Conservation (phyloP, 2,888 invertebrate genomes). For the Lycophotia porphyrea region DNA sequence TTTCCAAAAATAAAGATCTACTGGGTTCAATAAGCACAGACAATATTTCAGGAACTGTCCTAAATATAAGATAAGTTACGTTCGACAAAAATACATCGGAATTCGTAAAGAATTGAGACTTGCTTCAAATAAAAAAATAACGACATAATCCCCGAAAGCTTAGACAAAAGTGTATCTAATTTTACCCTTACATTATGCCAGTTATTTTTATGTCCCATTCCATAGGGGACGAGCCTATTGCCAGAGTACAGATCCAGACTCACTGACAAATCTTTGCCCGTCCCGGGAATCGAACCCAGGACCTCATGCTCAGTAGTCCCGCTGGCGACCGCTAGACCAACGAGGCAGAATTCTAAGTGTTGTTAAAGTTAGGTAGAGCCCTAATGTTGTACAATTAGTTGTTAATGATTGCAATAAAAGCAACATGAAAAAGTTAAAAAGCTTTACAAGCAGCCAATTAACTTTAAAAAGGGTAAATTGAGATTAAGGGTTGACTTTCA, state of each 20-base stretch:
- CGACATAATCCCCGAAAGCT: not conserved
- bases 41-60: not conserved
- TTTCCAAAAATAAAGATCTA: not conserved
- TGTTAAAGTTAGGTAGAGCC: not conserved
- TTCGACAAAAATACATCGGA: not conserved
- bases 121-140: not conserved
- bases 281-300: not conserved
- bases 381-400: not conserved
- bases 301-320: not conserved
- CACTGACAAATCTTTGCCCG: not conserved
- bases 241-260: not conserved
- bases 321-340: not conserved
- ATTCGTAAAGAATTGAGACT: not conserved
- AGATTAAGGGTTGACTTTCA: not conserved
- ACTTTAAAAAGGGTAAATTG: not conserved
- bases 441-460: not conserved
- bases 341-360: not conserved
- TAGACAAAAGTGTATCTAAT: not conserved
- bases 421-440: slow-evolving; percentile 1
- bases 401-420: not conserved
- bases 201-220: not conserved
- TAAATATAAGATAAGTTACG: too few species aligned
- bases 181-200: not conserved
- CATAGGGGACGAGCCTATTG: not conserved
- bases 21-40: not conserved